Evolutionary conservation across 2,797 vertebrate species (phyloP).

Genomic region (Tangara arthus): DNA sequence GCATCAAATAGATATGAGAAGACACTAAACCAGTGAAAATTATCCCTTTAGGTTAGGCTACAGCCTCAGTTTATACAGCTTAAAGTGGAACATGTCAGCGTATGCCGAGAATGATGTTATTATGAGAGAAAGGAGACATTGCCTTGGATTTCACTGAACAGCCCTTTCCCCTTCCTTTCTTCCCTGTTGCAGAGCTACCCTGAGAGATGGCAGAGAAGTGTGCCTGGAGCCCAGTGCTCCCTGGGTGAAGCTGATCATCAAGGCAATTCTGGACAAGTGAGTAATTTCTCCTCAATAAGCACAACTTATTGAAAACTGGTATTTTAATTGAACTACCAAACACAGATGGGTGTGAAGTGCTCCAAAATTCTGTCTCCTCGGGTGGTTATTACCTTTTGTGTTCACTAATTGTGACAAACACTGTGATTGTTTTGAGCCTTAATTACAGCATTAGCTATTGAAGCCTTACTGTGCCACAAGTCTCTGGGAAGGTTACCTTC

Average conservation of each 20-base stretch:
- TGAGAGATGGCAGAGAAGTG: constrained; percentile 32
- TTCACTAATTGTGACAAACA: neutral
- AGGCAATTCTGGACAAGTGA: constrained; percentile 68
- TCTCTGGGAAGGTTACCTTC: neutral
- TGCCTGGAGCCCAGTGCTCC: constrained; percentile 70
- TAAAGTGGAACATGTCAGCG: neutral
- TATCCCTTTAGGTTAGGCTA: neutral
- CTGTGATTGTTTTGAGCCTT: neutral
- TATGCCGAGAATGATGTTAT: neutral
- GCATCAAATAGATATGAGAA: neutral
- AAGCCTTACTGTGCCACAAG: neutral
- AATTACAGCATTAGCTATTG: neutral
- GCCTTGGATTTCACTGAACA: neutral
- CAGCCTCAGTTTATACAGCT: neutral
- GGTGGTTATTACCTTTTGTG: neutral
- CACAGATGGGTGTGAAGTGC: rapidly evolving
- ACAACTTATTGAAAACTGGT: rapidly evolving
- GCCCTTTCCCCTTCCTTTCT: neutral
- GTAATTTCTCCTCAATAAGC: neutral
- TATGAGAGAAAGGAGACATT: neutral
- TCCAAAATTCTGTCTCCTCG: neutral
- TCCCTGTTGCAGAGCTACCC: constrained; percentile 45
- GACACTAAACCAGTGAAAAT: neutral
- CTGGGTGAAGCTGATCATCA: constrained; percentile 59
- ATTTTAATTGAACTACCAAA: neutral